Base-by-base conservation (phyloP, 2,797 vertebrate genomes). In the Bradypus variegatus region DNA sequence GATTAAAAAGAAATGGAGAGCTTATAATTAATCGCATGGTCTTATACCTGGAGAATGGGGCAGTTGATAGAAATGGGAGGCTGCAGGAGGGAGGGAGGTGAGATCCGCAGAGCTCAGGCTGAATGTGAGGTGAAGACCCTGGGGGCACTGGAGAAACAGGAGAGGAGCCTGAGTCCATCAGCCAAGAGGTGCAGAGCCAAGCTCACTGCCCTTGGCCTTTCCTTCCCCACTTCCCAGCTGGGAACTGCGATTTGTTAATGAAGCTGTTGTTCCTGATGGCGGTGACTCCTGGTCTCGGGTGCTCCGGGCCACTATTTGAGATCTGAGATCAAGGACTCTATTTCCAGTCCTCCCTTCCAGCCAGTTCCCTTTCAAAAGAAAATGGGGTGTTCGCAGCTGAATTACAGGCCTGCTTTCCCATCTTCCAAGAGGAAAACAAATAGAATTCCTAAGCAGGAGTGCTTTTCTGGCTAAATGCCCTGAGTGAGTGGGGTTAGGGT, bases 401-500 rank as follows among this genome's bases (percentile, higher is more conserved):
- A 76, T 96, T 94, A 92, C 53, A 88, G 58, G 60, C 50, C 67
- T 27, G 5, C 38, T 89, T 91, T 58, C 79, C 75, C 65, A 82
- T 88, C 93, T 95, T 95, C 90, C 77, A 91, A 90, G 77, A 92
- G 41, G 73, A 86, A 92, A 95, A 87, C 73, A 90, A 84, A 94
- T 80, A 92, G 76, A 80, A 91, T 83, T 95, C 73, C 94, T 91
- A 94, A 91, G 86, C 31, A 85, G 80, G 75, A 91, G 45, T 1
- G 8, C n/a, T 88, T 89, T 90, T 90, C 85, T 67, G 67, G 83
- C 76, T 95, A 96, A 96, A 95, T 53, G 89, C 27, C 91, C 96
- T 95, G 89, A 69, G 93, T 80, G 94, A 93, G 95, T 87, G 96
- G 86, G 79, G 93, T 96, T 97, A 96, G n/a, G n/a, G n/a, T 96